A percentile compares a stretch with the other conserved stretches of the same genome.
Evolutionary conservation across 2,888 invertebrate species (phyloP).

Genomic region (Chrysomela aeneicollis): DNA sequence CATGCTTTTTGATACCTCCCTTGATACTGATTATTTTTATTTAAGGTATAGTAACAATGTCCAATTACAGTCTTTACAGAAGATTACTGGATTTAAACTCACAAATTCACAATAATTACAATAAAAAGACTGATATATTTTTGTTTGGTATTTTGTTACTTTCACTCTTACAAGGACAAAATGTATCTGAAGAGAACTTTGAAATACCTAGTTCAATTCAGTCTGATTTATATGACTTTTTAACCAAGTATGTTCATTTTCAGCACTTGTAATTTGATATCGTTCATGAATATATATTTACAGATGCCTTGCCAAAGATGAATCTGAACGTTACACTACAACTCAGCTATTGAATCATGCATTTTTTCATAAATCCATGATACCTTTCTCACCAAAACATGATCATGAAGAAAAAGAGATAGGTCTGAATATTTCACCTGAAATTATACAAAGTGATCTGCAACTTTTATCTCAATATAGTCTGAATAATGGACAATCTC

Average conservation of each 20-base stretch:
- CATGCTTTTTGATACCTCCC: constrained; percentile 1
- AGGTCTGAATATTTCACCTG: constrained; percentile 46
- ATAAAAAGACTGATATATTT: constrained; percentile 78
- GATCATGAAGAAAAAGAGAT: constrained; percentile 46
- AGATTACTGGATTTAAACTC: constrained; percentile 67
- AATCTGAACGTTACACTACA: constrained; percentile 77
- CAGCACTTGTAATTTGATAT: background rate
- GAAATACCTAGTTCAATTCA: constrained; percentile 69
- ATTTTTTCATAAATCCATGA: constrained; percentile 65
- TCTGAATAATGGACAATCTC: constrained; percentile 68
- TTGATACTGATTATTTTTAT: constrained; percentile 21
- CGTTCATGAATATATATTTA: constrained; percentile 21
- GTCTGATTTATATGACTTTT: constrained; percentile 74
- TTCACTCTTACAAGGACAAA: constrained; percentile 68
- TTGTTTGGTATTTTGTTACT: constrained; percentile 75
- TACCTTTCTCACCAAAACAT: constrained; percentile 60
- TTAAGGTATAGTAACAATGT: constrained; percentile 66
- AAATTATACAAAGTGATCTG: constrained; percentile 55
- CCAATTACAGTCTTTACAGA: constrained; percentile 76
- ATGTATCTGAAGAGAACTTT: constrained; percentile 60
- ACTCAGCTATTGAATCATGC: constrained; percentile 79
- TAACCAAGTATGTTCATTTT: constrained; percentile 66
- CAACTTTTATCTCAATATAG: constrained; percentile 39
- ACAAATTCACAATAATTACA: constrained; percentile 58
- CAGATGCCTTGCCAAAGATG: constrained; percentile 76